Evolutionary conservation across 2,797 vertebrate species (phyloP).

Genomic region (Crocodylus rhombifer): DNA sequence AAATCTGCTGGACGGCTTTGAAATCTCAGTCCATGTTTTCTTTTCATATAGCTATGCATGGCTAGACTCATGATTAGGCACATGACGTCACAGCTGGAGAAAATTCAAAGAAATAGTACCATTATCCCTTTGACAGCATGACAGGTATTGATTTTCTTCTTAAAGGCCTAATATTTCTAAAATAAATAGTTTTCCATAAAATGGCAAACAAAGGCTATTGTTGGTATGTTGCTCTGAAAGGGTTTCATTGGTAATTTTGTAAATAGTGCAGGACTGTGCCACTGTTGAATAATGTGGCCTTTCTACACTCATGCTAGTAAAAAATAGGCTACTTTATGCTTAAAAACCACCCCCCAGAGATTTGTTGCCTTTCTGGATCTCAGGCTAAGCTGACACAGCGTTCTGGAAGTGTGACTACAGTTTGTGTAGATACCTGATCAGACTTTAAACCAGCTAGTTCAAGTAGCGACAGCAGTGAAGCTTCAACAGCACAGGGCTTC

Average conservation of each 20-base stretch:
- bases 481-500: no score
- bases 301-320: not conserved
- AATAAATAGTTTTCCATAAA: not conserved
- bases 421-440: no score
- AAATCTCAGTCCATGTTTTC: not conserved
- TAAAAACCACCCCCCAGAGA: no score
- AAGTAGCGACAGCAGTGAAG: no score
- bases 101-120: not conserved
- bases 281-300: not conserved
- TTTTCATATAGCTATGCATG: not conserved
- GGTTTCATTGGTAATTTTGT: not conserved
- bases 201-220: not conserved
- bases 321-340: not conserved
- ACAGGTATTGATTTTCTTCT: not conserved
- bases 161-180: not conserved
- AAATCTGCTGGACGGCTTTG: not conserved
- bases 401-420: no score
- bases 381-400: no score
- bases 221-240: accelerated
- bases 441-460: no score
- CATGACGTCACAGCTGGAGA: not conserved
- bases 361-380: no score
- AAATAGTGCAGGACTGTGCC: not conserved
- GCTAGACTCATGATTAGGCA: no score
- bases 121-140: accelerated